Percentiles rank a stretch among this genome's conserved stretches.
Evolutionary conservation across 2,113 vertebrate genomes (phyloP).

Genomic region (Rhombomys opimus): DNA sequence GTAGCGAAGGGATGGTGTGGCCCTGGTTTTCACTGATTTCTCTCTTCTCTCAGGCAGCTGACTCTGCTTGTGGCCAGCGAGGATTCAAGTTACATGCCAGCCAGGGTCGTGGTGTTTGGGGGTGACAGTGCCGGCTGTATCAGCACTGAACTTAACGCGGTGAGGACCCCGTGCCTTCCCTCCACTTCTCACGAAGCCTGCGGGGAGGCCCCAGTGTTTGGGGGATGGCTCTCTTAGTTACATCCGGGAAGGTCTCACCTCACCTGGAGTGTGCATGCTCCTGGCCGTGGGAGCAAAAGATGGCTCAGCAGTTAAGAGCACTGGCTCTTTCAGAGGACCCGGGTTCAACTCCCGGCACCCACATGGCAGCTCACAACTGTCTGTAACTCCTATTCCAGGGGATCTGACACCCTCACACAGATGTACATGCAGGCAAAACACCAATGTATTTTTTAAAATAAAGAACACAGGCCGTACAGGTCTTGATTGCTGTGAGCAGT

Average conservation of each 20-base stretch:
- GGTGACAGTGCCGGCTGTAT: conserved; percentile 91
- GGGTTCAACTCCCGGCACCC: too few species aligned
- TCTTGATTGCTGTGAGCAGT: not conserved
- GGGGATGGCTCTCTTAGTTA: not conserved
- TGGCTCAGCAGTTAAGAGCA: too few species aligned
- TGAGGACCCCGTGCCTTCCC: conserved; percentile 79
- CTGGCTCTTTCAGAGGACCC: too few species aligned
- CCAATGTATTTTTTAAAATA: too few species aligned
- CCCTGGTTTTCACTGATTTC: not conserved
- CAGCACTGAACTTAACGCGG: conserved; percentile 93
- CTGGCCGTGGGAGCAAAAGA: too few species aligned
- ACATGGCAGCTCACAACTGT: too few species aligned
- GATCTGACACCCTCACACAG: too few species aligned
- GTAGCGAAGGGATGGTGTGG: not conserved
- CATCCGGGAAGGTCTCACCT: not conserved
- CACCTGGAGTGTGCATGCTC: fast-evolving
- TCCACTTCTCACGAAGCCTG: not conserved
- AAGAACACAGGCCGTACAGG: too few species aligned
- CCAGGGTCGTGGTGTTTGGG: conserved; percentile 93
- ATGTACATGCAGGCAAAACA: too few species aligned
- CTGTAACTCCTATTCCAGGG: too few species aligned
- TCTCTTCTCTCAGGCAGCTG: conserved; percentile 89
- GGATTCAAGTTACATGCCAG: conserved; percentile 99
- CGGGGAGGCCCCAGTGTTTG: not conserved
- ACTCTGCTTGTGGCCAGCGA: conserved; percentile 94